Conservation (phyloP, 2,113 vertebrate species). For the Paralichthys olivaceus region DNA sequence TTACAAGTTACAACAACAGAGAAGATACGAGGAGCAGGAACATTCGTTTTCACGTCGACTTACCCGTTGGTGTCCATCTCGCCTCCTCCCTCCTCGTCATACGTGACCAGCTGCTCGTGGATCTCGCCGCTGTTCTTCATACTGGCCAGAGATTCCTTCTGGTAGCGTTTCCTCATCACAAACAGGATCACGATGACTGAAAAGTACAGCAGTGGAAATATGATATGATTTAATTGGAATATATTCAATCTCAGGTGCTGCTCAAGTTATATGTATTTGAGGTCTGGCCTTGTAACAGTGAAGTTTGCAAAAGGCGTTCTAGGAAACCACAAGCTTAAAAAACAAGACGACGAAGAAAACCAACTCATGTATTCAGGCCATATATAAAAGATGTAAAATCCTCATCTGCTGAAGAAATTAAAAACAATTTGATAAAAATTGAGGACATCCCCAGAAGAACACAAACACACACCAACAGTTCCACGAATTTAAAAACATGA, state of each 20-base stretch:
- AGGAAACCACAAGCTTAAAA: not conserved
- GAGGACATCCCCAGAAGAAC: not conserved
- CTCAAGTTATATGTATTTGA: too few relatives aligned
- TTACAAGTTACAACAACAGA: not conserved
- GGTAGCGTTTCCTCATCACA: constrained; percentile 86
- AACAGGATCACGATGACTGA: constrained; percentile 90
- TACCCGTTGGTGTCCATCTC: constrained; percentile 97
- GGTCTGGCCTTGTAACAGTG: too few relatives aligned
- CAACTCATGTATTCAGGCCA: not conserved
- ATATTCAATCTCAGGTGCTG: too few relatives aligned
- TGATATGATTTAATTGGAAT: too few relatives aligned
- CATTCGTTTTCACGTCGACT: constrained; percentile 2
- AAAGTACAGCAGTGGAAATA: constrained; percentile 5
- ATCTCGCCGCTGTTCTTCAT: constrained; percentile 90
- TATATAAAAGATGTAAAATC: not conserved
- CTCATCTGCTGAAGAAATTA: not conserved
- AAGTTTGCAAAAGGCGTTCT: not conserved
- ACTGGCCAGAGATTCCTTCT: constrained; percentile 85
- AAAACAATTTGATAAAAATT: not conserved
- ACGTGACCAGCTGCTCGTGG: constrained; percentile 95
- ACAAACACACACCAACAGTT: constrained; percentile 16
- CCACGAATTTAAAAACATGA: constrained; percentile 19
- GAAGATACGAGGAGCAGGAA: not conserved
- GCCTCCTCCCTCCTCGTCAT: constrained; percentile 96
- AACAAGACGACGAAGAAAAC: not conserved